Base-by-base conservation (phyloP, 2,797 vertebrate genomes). In the Sebastolobus altivelis region DNA sequence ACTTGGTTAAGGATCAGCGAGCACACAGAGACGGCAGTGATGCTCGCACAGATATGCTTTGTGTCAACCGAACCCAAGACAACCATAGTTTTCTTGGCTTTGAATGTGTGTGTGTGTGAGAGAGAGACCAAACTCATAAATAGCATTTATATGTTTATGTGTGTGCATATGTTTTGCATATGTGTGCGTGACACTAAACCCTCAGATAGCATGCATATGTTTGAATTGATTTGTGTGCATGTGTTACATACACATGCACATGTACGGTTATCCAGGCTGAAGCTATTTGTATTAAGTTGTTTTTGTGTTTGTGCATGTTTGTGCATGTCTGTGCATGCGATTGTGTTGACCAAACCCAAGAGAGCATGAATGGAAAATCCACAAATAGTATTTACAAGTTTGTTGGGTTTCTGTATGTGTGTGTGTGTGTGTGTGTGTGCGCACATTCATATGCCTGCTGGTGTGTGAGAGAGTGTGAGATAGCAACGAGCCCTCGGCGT, bases 401-500 rank as follows among this genome's bases (percentile, higher is more conserved):
- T 77, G 60, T 46, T 31, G 54, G 22, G 27, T 85, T 62, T 81
- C 25, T 20, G 10, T 52, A 40, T 54, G 27, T 12, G 46, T 3
- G 31, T 62, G 22, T 25, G 49, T 56, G 60, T 43, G 56, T 20
- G 10, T 38, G 20, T 54, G 38, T 52, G 40, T 10, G 70, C 25
- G n/a, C 29, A 54, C 11, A 27, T 77, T 66, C 37, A 63, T 78
- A 35, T 35, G 37, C 68, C 65, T 77, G 37, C 59, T 38, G 76
- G 49, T 79, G 65, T 67, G 77, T 55, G 59, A 80, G 78, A 79
- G 76, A 75, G 84, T 70, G 81, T 78, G 71, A 90, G 92, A 93
- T 89, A 90, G 90, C 74, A 77, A 65, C 54, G 63, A 83, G 80
- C 80, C 43, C 84, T 79, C 69, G 65, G 74, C 84, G 80, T 91